These are phyloP conservation scores for Drosophila chauvacae DNA, from an alignment of 1,140 invertebrate genomes.

Conservation along the genomic window DNA sequence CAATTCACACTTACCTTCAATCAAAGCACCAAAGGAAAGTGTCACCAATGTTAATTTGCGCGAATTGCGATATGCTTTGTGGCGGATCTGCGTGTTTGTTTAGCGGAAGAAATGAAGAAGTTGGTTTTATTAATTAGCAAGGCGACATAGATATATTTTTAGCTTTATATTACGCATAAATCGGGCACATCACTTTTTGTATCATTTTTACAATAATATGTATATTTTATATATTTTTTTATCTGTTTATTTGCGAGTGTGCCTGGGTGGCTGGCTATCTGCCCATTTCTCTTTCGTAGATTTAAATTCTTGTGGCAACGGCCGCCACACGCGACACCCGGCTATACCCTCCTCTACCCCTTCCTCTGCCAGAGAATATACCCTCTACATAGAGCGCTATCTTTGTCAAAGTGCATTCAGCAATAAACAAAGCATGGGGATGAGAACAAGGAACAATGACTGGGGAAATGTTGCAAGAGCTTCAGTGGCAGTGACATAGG, in stretches of 20 bases:
- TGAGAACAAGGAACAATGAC: constrained; percentile 51
- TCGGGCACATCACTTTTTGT: constrained; percentile 17
- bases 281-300: constrained; percentile 42
- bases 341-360: neutral
- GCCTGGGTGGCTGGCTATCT: constrained; percentile 26
- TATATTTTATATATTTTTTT: constrained; percentile 32
- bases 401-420: constrained; percentile 52
- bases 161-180: constrained; percentile 38
- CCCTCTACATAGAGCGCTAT: constrained; percentile 6
- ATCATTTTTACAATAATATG: constrained; percentile 34
- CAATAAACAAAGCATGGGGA: constrained; percentile 50
- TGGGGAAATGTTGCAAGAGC: neutral
- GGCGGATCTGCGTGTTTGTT: constrained; percentile 7
- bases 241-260: constrained; percentile 16
- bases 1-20: constrained; percentile 73
- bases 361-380: neutral
- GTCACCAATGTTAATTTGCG: constrained; percentile 44
- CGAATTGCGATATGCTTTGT: constrained; percentile 40
- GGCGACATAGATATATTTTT: constrained; percentile 33
- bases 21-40: constrained; percentile 47
- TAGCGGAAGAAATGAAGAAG: constrained; percentile 18
- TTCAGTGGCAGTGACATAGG: constrained; percentile 27
- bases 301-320: constrained; percentile 70
- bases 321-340: constrained; percentile 65
- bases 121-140: constrained; percentile 62